These are phyloP conservation scores for Psophia crepitans DNA, from an alignment of 2,113 vertebrate species.

Conservation along the genomic window DNA sequence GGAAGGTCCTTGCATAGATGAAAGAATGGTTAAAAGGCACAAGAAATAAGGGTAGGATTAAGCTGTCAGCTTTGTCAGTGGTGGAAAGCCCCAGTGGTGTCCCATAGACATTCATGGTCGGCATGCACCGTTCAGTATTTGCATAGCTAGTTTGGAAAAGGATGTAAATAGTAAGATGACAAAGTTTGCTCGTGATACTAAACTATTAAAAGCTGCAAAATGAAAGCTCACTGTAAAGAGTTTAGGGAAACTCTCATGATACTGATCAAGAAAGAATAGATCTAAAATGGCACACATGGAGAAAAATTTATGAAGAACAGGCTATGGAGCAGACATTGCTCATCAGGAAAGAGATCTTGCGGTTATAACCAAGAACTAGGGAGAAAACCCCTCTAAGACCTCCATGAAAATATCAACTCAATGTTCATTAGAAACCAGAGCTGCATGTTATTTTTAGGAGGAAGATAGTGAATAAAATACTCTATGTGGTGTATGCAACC, in stretches of 20 bases:
- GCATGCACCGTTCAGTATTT: neutral
- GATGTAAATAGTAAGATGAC: neutral
- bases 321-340: neutral
- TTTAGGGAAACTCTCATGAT: neutral
- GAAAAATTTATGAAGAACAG: neutral
- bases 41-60: conserved; percentile 31
- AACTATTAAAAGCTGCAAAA: neutral
- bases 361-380: neutral
- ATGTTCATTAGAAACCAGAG: neutral
- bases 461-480: neutral
- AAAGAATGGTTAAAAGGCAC: conserved; percentile 31
- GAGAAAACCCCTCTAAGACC: neutral
- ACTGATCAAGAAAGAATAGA: neutral
- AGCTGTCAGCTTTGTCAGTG: neutral
- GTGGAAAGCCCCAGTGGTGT: neutral
- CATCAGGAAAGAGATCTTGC: neutral
- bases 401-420: neutral
- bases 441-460: neutral
- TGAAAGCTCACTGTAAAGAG: neutral
- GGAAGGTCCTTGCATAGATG: conserved; percentile 12
- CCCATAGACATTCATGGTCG: neutral
- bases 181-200: neutral
- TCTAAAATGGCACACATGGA: neutral
- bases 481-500: neutral
- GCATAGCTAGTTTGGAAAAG: neutral